Evolutionary conservation across 2,888 invertebrate genomes (phyloP), one percentile per base, ranked within the genome.

Genomic region (Frankliniella intonsa): DNA sequence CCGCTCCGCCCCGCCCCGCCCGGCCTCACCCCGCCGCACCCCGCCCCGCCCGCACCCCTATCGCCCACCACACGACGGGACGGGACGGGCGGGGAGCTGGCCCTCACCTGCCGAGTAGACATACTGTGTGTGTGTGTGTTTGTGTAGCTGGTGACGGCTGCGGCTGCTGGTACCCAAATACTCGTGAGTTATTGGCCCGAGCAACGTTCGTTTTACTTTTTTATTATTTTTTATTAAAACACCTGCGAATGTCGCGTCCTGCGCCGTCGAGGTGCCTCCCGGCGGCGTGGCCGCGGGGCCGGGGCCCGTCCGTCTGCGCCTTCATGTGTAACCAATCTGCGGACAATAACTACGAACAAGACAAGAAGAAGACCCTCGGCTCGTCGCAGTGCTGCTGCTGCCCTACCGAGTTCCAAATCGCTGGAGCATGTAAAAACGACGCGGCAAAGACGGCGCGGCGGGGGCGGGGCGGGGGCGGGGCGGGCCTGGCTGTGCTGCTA

Each of bases 341-440:
- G 69, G 69, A 76, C 69, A 22, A 76, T 25, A 25, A 76, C 12
- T 10, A 76, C 22, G 22, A 25, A 22, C 22, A n/a, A 55, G 62
- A n/a, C 55, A 17, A 17, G 55, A 12, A 17, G 62, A 62, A n/a
- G 38, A 38, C 38, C 38, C 38, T 38, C 62, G 14, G 0, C 0
- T 0, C 62, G 14, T 0, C 0, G 62, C 3, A 17, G 0, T 17
- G 62, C 11, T 17, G 14, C 62, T 19, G 62, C 62, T 17, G 62
- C 62, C 17, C 62, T n/a, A 17, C 22, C 69, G 22, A 76, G 69
- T 76, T 76, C 69, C 69, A 76, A 76, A 76, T 76, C 69, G 69
- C 69, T 76, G 69, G 69, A 76, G 69, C 69, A 76, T 76, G 69
- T 76, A 76, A 76, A 76, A 76, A 76, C 69, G 69, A 11, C 69